phyloP scores from a whole-genome alignment of 2,888 invertebrate species.

The Graphium colonna region DNA sequence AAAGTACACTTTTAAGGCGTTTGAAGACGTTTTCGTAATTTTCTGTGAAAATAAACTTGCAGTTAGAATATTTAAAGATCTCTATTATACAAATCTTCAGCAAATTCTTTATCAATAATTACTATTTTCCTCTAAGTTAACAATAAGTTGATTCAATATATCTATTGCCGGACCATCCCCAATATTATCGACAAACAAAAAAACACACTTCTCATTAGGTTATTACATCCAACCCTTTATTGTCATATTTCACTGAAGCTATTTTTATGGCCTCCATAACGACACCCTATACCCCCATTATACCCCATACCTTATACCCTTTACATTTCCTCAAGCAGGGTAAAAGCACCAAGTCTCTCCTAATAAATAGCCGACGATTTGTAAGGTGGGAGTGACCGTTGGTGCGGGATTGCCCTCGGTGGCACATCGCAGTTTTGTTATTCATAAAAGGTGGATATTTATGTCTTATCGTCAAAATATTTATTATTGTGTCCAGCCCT shows the following conservation, averaged over 20 bases:
- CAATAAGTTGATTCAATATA: no score
- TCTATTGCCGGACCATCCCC: no score
- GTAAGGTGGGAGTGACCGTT: conserved; percentile 65
- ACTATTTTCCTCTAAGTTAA: no score
- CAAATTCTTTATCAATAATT: no score
- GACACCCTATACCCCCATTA: conserved; percentile 23
- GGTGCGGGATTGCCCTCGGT: conserved; percentile 65
- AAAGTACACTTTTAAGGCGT: no score
- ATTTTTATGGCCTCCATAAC: conserved; percentile 26
- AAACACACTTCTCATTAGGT: not conserved
- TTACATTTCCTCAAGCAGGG: conserved; percentile 39
- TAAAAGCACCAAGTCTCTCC: conserved; percentile 52
- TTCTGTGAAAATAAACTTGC: no score
- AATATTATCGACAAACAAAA: no score
- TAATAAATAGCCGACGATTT: conserved; percentile 71
- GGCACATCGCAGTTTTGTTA: conserved; percentile 68
- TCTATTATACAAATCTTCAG: no score
- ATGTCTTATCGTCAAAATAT: conserved; percentile 79
- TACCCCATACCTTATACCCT: conserved; percentile 22
- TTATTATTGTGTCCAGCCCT: conserved; percentile 77
- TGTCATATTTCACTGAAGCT: conserved; percentile 20
- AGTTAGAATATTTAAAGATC: no score
- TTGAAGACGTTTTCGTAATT: no score
- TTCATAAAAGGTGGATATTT: conserved; percentile 78
- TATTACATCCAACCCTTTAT: not conserved